Percentiles rank a stretch among this genome's conserved stretches.
These are phyloP conservation scores for Drosophila quadrilineata DNA, from an alignment of 1,140 invertebrate species.

Conservation along the genomic window DNA sequence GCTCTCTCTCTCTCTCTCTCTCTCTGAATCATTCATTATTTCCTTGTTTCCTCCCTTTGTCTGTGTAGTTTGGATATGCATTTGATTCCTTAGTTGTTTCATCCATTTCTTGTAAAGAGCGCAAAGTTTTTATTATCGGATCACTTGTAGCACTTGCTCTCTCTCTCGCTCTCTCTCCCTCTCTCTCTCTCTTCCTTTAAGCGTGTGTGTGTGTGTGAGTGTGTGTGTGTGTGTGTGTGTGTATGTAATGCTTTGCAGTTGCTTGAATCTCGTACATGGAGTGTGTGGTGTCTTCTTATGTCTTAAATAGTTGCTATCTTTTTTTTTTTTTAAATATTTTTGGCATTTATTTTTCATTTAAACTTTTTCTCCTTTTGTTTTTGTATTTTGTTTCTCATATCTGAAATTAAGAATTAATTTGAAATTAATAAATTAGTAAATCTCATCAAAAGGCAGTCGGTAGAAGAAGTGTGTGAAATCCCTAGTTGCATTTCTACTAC, in stretches of 20 bases:
- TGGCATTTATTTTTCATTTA: too few species aligned
- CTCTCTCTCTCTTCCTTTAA: constrained; percentile 2
- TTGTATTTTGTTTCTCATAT: constrained; percentile 50
- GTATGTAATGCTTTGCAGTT: constrained; percentile 10
- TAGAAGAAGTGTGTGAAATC: constrained; percentile 30
- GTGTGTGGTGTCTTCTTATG: constrained; percentile 14
- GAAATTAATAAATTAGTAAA: constrained; percentile 39
- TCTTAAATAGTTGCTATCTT: neutral
- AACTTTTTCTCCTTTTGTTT: constrained; percentile 40
- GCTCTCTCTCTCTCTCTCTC: too few species aligned
- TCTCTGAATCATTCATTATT: too few species aligned
- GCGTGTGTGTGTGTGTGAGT: constrained; percentile 11
- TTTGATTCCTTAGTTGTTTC: constrained; percentile 23
- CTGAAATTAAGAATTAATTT: constrained; percentile 44
- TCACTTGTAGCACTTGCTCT: constrained; percentile 75
- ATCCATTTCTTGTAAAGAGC: constrained; percentile 36
- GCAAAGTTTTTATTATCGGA: constrained; percentile 76
- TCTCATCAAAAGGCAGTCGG: constrained; percentile 29
- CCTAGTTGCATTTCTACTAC: too few species aligned
- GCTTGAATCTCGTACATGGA: constrained; percentile 4
- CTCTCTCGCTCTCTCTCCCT: constrained; percentile 55
- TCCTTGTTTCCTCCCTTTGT: too few species aligned
- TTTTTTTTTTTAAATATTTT: constrained; percentile 37
- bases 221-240: constrained; percentile 10
- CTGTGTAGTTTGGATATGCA: constrained; percentile 19